A percentile compares a stretch with the other conserved stretches of the same genome.
These are phyloP conservation scores for Napeogenes sylphis DNA, from an alignment of 2,888 invertebrate species.

Conservation along the genomic window DNA sequence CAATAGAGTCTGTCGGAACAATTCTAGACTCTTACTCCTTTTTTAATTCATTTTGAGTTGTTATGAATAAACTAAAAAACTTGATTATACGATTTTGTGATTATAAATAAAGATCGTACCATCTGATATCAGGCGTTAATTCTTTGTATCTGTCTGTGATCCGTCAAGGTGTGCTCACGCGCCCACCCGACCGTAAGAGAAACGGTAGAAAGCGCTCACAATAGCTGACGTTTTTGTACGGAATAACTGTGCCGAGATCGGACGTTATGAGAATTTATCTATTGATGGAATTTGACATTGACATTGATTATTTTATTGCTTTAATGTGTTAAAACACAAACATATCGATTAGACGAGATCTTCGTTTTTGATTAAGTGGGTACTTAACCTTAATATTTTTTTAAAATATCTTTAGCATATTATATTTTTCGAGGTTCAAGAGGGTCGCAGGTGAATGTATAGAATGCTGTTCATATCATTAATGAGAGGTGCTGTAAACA, in stretches of 20 bases:
- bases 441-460: neutral
- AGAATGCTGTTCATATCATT: neutral
- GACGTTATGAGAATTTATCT: conserved; percentile 16
- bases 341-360: neutral
- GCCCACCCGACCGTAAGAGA: conserved; percentile 64
- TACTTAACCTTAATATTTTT: too few species aligned
- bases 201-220: conserved; percentile 63
- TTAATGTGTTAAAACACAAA: too few species aligned
- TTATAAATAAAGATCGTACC: too few species aligned
- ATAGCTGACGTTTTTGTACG: conserved; percentile 50
- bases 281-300: conserved; percentile 18
- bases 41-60: too few species aligned
- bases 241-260: conserved; percentile 42
- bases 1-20: too few species aligned
- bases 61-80: too few species aligned
- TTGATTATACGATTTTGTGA: too few species aligned
- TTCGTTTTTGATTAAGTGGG: too few species aligned
- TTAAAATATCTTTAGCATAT: too few species aligned
- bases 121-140: neutral
- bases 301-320: neutral
- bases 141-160: neutral
- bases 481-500: neutral
- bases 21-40: too few species aligned
- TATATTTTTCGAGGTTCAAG: neutral
- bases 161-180: conserved; percentile 19